Percentiles rank a stretch among this genome's conserved stretches.
phyloP scores from a whole-genome alignment of 2,797 vertebrate genomes.

The Choloepus didactylus region DNA sequence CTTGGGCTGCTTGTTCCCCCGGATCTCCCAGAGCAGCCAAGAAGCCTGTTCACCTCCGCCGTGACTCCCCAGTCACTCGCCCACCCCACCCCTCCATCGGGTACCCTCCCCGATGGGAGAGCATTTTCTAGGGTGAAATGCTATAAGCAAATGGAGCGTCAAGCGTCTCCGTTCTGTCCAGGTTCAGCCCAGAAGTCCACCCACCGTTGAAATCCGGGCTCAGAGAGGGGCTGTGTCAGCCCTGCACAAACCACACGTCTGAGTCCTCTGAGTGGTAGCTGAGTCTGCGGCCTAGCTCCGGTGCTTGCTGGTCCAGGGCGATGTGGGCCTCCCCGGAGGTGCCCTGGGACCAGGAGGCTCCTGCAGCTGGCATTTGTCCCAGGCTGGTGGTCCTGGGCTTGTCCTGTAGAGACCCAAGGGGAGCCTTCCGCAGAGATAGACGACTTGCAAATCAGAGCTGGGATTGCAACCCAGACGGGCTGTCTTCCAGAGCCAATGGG shows the following conservation, averaged over 20 bases:
- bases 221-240: too few species aligned
- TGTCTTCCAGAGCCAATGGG: neutral
- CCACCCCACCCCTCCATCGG: too few species aligned
- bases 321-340: neutral
- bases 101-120: rapidly evolving
- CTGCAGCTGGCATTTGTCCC: neutral
- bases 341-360: neutral
- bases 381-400: neutral
- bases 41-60: too few species aligned
- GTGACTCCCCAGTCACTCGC: neutral
- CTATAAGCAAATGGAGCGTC: neutral
- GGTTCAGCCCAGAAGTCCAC: neutral
- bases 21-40: rapidly evolving
- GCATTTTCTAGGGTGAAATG: neutral
- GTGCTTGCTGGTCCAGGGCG: too few species aligned
- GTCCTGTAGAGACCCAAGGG: neutral
- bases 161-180: rapidly evolving
- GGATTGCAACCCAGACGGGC: neutral
- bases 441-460: neutral
- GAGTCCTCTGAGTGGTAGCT: too few species aligned
- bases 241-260: rapidly evolving
- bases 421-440: neutral
- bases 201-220: neutral
- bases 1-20: too few species aligned
- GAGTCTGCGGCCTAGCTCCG: too few species aligned